Evolutionary conservation across 1,140 invertebrate species (phyloP), one percentile per base, ranked within the genome.

Genomic region (Meteorus sp.): DNA sequence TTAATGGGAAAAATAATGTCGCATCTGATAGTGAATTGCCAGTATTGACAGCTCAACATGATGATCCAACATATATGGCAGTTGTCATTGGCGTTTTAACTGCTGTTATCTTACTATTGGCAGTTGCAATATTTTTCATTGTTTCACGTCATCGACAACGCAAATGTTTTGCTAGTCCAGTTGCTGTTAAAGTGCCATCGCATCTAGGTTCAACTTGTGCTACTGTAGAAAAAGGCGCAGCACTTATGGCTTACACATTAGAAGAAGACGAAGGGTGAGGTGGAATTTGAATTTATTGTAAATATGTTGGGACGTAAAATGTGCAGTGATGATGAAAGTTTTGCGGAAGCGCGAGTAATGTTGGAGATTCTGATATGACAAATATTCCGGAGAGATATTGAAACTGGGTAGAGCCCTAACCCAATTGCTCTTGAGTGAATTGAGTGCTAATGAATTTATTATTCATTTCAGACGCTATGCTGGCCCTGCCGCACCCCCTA

Each of bases 21-120:
- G 75, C 65, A 37, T 79, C 68, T 70, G 73, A 74, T 69, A 84
- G 84, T 39, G 77, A 78, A 43, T 80, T 83, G 60, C 85, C 85
- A 29, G 84, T 89, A 44, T 84, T 87, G 2, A 86, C 85, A 0
- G 86, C 85, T 0, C 85, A 85, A 48, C 83, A 88, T 66, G 87
- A 89, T 63, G 88, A 89, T 60, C 85, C 89, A 5, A 83, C 88
- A 1, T 89, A 90, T 77, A 87, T 94, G 81, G 91, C 90, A 3
- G 84, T 94, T 56, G 88, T 93, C 41, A 89, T 94, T 45, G 90
- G 91, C 1, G 87, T 91, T 0, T 77, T 94, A 31, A 88, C 87
- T 11, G 89, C 89, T 1, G 85, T 93, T 11, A 90, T 93, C 43
- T 82, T 93, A 27, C 72, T 92, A 0, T 72, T 91, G 8, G 86